These are phyloP conservation scores for Drosophila rubida DNA, from an alignment of 2,888 invertebrate species.

Conservation along the genomic window DNA sequence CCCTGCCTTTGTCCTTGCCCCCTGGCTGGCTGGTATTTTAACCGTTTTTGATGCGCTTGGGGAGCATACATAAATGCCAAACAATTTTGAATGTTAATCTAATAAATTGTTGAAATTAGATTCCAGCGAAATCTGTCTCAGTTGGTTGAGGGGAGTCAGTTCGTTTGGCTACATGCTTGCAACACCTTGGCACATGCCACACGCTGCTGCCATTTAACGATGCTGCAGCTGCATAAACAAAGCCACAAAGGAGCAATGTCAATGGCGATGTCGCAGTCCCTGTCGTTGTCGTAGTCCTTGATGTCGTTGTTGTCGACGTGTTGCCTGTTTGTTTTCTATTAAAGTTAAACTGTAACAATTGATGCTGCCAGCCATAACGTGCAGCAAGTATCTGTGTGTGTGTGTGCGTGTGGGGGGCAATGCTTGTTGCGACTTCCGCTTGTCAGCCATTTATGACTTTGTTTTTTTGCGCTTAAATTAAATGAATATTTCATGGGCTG, in stretches of 20 bases:
- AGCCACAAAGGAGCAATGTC: slow-evolving; percentile 55
- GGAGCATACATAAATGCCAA: slow-evolving; percentile 23
- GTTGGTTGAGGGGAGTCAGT: neutral
- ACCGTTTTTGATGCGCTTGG: slow-evolving; percentile 3
- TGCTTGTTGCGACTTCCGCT: slow-evolving; percentile 36
- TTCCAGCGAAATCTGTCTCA: neutral
- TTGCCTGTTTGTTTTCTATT: slow-evolving; percentile 61
- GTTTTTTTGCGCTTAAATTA: slow-evolving; percentile 63
- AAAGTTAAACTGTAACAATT: slow-evolving; percentile 66
- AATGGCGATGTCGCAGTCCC: slow-evolving; percentile 44
- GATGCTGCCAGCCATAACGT: slow-evolving; percentile 51
- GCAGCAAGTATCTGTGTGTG: slow-evolving; percentile 9
- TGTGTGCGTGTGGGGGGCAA: slow-evolving; percentile 13
- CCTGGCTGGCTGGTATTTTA: neutral
- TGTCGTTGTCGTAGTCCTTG: slow-evolving; percentile 17
- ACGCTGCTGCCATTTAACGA: slow-evolving; percentile 19
- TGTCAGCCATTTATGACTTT: slow-evolving; percentile 70
- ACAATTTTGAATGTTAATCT: neutral
- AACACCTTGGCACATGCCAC: slow-evolving; percentile 3
- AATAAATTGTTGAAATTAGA: slow-evolving; percentile 1
- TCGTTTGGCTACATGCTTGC: neutral
- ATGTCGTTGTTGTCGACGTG: slow-evolving; percentile 9
- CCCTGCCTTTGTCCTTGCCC: neutral
- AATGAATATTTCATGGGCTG: slow-evolving; percentile 57
- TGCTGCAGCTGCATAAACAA: slow-evolving; percentile 73